These are phyloP conservation scores for Mycalesis mineus DNA, from an alignment of 2,888 invertebrate species.

Conservation along the genomic window DNA sequence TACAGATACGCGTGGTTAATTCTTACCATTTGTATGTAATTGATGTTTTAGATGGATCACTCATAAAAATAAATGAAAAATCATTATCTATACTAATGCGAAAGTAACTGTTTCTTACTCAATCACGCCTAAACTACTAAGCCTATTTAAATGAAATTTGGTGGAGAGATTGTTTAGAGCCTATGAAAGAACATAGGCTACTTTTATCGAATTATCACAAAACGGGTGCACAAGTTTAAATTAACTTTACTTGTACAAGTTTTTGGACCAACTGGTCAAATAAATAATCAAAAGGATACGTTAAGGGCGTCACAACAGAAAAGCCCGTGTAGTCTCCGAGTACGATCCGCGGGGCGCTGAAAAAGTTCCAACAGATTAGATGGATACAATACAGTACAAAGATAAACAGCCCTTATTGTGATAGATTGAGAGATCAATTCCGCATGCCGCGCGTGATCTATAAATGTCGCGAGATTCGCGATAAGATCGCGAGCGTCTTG, in stretches of 20 bases:
- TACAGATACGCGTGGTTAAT: too few species aligned
- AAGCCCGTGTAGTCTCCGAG: constrained; percentile 21
- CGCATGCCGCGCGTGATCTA: constrained; percentile 42
- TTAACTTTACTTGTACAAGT: neutral
- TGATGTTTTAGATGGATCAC: too few species aligned
- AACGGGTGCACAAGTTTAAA: too few species aligned
- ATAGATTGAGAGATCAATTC: constrained; percentile 50
- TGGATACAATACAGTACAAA: constrained; percentile 39
- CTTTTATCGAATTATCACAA: too few species aligned
- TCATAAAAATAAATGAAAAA: too few species aligned
- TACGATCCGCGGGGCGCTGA: constrained; percentile 33
- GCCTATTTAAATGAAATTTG: too few species aligned
- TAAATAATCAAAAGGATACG: neutral
- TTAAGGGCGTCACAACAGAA: neutral
- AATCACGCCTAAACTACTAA: too few species aligned
- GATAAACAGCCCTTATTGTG: constrained; percentile 48
- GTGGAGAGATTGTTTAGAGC: too few species aligned
- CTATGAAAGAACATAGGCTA: too few species aligned
- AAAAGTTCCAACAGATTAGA: constrained; percentile 44
- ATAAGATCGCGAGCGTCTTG: constrained; percentile 67
- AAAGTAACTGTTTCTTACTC: too few species aligned
- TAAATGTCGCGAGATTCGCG: constrained; percentile 57
- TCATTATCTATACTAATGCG: too few species aligned
- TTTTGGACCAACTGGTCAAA: neutral
- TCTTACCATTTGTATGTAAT: too few species aligned